phyloP scores from a whole-genome alignment of 2,888 invertebrate species.

The Idaea biselata region DNA sequence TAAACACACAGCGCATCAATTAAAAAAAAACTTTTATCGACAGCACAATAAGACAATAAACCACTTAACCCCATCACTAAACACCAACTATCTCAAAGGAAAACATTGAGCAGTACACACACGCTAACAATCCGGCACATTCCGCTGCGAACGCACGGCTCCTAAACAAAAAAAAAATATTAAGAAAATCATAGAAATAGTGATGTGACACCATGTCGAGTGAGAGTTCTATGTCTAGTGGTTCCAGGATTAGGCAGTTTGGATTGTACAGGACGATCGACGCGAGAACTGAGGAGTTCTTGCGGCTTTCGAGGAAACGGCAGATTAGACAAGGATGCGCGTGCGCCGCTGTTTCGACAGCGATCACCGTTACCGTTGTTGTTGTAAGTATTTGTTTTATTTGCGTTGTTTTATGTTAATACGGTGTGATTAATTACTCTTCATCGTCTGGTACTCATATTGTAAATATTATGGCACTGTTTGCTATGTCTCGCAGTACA shows the following conservation, averaged over 20 bases:
- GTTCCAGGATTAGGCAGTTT: conserved; percentile 60
- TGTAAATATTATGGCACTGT: no score
- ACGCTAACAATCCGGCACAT: conserved; percentile 56
- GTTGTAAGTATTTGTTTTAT: conserved; percentile 57
- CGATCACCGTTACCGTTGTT: conserved; percentile 69
- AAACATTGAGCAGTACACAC: conserved; percentile 48
- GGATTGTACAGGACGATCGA: conserved; percentile 70
- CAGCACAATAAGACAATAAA: conserved; percentile 29
- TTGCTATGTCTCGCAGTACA: not conserved
- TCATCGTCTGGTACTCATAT: no score
- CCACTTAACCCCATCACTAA: conserved; percentile 45
- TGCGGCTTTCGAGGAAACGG: conserved; percentile 60
- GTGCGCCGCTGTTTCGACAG: conserved; percentile 68
- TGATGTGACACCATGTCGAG: conserved; percentile 67
- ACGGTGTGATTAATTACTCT: no score
- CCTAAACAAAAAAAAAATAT: conserved; percentile 36
- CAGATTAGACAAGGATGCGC: conserved; percentile 71
- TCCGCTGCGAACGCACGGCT: conserved; percentile 50
- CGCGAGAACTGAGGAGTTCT: conserved; percentile 66
- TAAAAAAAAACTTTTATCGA: conserved; percentile 28
- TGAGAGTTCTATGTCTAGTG: conserved; percentile 54
- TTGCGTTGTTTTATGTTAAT: not conserved
- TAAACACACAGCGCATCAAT: not conserved
- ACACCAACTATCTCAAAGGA: conserved; percentile 55
- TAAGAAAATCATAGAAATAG: conserved; percentile 29